Evolutionary conservation across 2,888 invertebrate species (phyloP), one percentile per base, ranked within the genome.

Genomic region (Cinara cedri): DNA sequence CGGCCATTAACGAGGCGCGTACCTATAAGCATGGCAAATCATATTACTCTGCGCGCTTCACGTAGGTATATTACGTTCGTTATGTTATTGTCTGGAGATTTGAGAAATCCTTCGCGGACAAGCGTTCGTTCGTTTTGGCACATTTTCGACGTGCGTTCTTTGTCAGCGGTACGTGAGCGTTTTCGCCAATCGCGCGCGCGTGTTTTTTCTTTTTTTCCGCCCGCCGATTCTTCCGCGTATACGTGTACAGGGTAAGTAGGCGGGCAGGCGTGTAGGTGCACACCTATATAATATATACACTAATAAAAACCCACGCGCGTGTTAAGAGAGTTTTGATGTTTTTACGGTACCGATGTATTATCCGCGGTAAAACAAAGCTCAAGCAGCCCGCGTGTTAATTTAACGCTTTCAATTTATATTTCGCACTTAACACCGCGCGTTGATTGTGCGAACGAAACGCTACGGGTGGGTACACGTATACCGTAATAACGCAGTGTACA

Each of bases 301-400:
- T 9, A 74, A 34, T 34, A 34, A 34, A 54, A 63, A 44, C 72
- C 8, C 54, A 19, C 21, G 34, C 4, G 4, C 26, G 13, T 14
- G 65, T 44, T 75, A 75, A 75, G 44, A 66, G 75, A 75, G 65
- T 75, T 75, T 55, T 44, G 44, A 26, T 75, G 44, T 75, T 75
- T 75, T 55, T 65, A 21, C 26, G 6, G 13, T 26, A 26, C 3
- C 6, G 21, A n/a, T 2, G 24, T 66, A 34, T 34, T 66, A 11
- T 26, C 6, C 44, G n/a, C n/a, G 51, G 10, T 14, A 75, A 63
- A 46, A n/a, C 26, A 19, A 62, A n/a, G 19, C 26, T 6, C 11
- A 10, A 21, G 3, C 34, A 6, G 34, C 19, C 14, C 44, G 1
- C n/a, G 54, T 9, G 14, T 55, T 46, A 34, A 62, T 49, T 4